Evolutionary conservation across 92 coral and sea anemone species (phyloP).

Genomic region (Bergia puertoricense): DNA sequence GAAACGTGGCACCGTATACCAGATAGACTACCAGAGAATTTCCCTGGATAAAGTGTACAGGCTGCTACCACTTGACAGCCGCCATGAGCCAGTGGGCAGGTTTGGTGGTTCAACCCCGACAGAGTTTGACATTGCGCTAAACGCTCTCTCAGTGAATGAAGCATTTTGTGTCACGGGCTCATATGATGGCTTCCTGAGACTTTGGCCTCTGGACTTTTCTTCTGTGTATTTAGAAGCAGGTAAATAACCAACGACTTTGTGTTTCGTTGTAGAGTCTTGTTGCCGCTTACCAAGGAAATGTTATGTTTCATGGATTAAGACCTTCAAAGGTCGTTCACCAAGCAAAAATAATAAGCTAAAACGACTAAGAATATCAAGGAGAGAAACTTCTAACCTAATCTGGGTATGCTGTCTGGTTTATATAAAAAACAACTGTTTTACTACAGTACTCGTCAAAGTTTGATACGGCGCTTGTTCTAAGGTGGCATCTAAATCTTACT

Average conservation of each 20-base stretch:
- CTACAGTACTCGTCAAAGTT: too few species aligned
- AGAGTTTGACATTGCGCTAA: constrained; percentile 81
- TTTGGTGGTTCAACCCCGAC: constrained; percentile 68
- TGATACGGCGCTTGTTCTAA: too few species aligned
- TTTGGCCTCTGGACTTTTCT: constrained; percentile 92
- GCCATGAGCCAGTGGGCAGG: constrained; percentile 65
- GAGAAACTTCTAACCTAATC: too few species aligned
- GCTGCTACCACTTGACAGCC: constrained; percentile 85
- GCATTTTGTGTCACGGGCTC: constrained; percentile 97
- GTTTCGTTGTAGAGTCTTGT: too few species aligned
- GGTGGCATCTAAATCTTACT: too few species aligned
- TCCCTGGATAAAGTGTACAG: constrained; percentile 81
- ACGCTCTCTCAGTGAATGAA: constrained; percentile 83
- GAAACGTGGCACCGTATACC: constrained; percentile 74
- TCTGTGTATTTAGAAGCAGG: constrained; percentile 95
- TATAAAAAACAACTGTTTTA: too few species aligned
- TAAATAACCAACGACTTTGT: constrained; percentile 7
- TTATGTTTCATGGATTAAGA: too few species aligned
- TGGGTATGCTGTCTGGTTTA: too few species aligned
- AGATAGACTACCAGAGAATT: constrained; percentile 84
- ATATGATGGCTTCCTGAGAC: constrained; percentile 91
- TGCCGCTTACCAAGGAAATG: too few species aligned
- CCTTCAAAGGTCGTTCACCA: too few species aligned
- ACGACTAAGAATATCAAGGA: too few species aligned
- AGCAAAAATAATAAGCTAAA: too few species aligned